Conservation (phyloP, 2,797 vertebrate genomes). For the Sarcophilus harrisii region DNA sequence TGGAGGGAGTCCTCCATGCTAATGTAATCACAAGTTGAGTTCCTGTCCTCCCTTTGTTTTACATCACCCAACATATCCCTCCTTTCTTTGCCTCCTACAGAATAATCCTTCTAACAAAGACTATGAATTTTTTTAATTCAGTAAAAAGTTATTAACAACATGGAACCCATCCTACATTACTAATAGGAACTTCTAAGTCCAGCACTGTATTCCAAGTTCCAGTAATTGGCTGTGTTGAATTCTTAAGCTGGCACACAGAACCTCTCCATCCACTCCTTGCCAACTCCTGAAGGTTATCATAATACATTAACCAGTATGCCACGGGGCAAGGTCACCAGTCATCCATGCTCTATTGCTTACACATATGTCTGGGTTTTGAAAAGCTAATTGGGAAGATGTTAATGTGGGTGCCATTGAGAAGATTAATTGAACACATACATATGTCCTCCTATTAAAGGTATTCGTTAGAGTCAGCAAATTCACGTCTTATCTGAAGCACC, state of each 20-base stretch:
- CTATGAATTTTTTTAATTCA: not conserved
- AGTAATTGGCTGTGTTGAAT: fast-evolving
- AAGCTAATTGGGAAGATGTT: conserved; percentile 33
- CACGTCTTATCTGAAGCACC: conserved; percentile 65
- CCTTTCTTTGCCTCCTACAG: not conserved
- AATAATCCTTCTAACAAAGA: not conserved
- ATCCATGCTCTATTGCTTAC: not conserved
- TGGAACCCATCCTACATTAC: not conserved
- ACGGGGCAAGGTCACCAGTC: conserved; percentile 52
- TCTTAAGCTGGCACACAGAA: not conserved
- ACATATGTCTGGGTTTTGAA: conserved; percentile 17
- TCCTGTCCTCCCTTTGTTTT: not conserved
- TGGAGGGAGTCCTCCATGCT: not conserved
- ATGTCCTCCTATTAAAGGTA: conserved; percentile 58
- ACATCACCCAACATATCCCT: not conserved
- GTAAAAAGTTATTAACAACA: not conserved
- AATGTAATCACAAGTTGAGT: not conserved
- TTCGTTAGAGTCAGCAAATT: conserved; percentile 67
- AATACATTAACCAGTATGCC: conserved; percentile 47
- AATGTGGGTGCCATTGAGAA: conserved; percentile 50
- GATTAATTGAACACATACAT: conserved; percentile 51
- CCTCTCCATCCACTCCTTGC: not conserved
- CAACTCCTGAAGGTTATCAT: conserved; percentile 44
- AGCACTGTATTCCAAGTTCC: not conserved
- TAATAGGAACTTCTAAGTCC: not conserved